Evolutionary conservation across 2,113 vertebrate genomes (phyloP).

Genomic region (Phrynocephalus versicolor): DNA sequence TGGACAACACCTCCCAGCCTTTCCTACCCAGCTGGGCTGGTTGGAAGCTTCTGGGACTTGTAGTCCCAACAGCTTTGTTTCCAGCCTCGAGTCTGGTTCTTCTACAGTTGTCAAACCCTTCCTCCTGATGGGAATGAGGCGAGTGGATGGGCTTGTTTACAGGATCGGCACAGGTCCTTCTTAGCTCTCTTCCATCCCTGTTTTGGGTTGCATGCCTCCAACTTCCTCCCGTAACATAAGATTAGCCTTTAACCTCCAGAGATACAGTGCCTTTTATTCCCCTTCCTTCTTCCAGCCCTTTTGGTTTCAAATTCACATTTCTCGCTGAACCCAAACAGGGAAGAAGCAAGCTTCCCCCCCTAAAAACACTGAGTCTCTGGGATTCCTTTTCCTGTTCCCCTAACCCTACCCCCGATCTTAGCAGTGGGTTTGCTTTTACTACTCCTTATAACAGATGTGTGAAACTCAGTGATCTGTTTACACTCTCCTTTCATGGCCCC

Average conservation of each 20-base stretch:
- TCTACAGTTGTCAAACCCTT: not conserved
- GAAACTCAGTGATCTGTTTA: slow-evolving; percentile 37
- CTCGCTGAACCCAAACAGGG: slow-evolving; percentile 22
- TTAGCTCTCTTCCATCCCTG: not conserved
- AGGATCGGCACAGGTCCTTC: not conserved
- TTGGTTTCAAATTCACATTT: not conserved
- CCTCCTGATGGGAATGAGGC: too few species aligned
- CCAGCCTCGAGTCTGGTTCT: too few species aligned
- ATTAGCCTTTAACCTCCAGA: not conserved
- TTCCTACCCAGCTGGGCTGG: too few species aligned
- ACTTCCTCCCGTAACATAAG: not conserved
- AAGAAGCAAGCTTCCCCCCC: slow-evolving; percentile 46
- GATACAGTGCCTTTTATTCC: not conserved
- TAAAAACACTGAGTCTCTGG: slow-evolving; percentile 58
- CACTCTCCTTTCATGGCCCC: not conserved
- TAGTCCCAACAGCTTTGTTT: too few species aligned
- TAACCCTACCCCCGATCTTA: too few species aligned
- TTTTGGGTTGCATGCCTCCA: not conserved
- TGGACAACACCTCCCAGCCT: too few species aligned
- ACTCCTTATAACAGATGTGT: not conserved
- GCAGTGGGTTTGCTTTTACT: slow-evolving; percentile 55
- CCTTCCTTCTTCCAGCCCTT: not conserved
- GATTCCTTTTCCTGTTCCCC: not conserved
- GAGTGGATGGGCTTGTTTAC: not conserved
- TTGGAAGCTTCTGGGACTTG: too few species aligned